Evolutionary conservation across 2,888 invertebrate species (phyloP), one percentile per base, ranked within the genome.

Genomic region (Alsophila aescularia): DNA sequence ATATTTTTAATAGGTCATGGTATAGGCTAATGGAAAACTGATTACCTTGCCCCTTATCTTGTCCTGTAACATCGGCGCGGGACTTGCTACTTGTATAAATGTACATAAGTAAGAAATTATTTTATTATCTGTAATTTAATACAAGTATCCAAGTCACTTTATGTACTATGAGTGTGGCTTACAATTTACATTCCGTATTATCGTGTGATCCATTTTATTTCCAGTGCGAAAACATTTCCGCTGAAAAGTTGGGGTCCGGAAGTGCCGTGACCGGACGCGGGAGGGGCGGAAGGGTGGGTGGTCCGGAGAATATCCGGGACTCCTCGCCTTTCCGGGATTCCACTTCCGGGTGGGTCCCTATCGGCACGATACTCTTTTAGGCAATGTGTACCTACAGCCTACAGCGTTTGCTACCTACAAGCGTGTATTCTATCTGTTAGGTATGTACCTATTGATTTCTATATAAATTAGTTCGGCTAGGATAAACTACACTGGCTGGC

Each of bases 281-380:
- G 58, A 58, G 58, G 55, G 67, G 65, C 52, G 54, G 58, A 57
- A 66, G 56, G 18, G 14, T 45, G 66, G 70, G 61, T 49, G 66
- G 62, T 47, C 39, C 70, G 56, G 65, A 59, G 66, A 61, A 69
- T 67, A 73, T 85, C 81, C 84, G 77, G 75, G 61, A 62, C 72
- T 77, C 75, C 75, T 73, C 73, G 69, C 72, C 71, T 76, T 82
- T 84, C 85, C 84, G 79, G 79, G 51, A 67, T 73, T 69, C 70
- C 65, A 67, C 73, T 77, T 85, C 81, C 83, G 75, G 67, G 72
- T 61, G 75, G 67, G 72, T 61, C 53, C 63, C 69, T 79, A 79
- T 79, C 79, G 63, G 64, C 47, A 60, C 60, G 58, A 75, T 74
- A 73, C 71, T 71, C 62, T 59, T 49, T 60, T 45, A 40, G 47